These are phyloP conservation scores for Cygnus atratus DNA, from an alignment of 2,113 vertebrate genomes.

Conservation along the genomic window DNA sequence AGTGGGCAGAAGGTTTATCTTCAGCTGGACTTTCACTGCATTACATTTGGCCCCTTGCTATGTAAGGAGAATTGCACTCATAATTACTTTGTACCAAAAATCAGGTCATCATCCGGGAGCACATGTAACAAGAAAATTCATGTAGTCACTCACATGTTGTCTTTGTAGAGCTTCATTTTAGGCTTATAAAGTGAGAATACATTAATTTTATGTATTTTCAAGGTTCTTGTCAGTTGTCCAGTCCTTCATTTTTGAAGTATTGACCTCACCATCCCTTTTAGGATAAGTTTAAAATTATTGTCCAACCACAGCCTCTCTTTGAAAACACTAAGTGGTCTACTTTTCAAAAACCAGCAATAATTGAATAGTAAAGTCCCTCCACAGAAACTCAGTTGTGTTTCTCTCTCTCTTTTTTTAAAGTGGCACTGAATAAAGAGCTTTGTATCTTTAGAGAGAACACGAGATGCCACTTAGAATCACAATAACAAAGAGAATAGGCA, in stretches of 20 bases:
- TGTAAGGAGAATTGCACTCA: not conserved
- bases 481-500: not conserved
- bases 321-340: not conserved
- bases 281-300: not conserved
- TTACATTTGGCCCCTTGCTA: constrained; percentile 2
- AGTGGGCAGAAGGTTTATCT: not conserved
- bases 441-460: not conserved
- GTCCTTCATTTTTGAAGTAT: not conserved
- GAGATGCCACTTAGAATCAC: not conserved
- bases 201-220: not conserved
- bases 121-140: not conserved
- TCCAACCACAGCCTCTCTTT: not conserved
- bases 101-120: not conserved
- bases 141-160: not conserved
- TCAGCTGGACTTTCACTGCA: constrained; percentile 12
- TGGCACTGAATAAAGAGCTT: not conserved
- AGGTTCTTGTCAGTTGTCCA: not conserved
- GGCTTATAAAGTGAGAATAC: not conserved
- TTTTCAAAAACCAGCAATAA: constrained; percentile 5
- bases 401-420: not conserved
- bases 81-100: constrained; percentile 4
- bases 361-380: not conserved
- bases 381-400: not conserved
- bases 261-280: not conserved
- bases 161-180: constrained; percentile 8